Evolutionary conservation across 1,140 invertebrate species (phyloP).

Genomic region (Cotesia typhae): DNA sequence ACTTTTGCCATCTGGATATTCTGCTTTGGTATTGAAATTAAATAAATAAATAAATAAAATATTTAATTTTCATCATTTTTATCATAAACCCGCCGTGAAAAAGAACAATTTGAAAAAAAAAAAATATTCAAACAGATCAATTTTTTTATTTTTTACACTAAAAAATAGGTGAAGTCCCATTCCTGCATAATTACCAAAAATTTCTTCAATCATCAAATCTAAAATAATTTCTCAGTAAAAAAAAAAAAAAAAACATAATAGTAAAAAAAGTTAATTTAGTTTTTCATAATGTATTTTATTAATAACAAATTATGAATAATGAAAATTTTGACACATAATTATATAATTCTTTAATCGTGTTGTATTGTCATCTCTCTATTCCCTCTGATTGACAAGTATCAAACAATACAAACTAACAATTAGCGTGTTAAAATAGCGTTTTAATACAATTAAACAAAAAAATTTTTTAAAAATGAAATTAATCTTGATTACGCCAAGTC

Average conservation of each 20-base stretch:
- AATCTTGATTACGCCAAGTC: not conserved
- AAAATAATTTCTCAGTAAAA: not conserved
- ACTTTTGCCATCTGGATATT: too few species aligned
- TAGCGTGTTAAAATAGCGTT: not conserved
- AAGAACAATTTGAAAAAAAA: too few species aligned
- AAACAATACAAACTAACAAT: not conserved
- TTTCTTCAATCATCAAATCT: not conserved
- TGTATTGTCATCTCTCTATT: not conserved
- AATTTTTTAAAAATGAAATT: not conserved
- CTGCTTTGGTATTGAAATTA: too few species aligned
- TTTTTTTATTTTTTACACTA: too few species aligned
- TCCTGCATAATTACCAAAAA: not conserved
- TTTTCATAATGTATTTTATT: not conserved
- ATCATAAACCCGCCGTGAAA: too few species aligned
- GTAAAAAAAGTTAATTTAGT: not conserved
- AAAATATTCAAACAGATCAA: too few species aligned
- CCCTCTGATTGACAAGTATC: not conserved
- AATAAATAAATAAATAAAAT: too few species aligned
- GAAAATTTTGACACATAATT: constrained; percentile 1
- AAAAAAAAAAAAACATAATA: not conserved
- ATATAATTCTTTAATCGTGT: not conserved
- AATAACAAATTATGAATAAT: constrained; percentile 1
- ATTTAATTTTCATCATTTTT: too few species aligned
- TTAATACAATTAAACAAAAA: not conserved
- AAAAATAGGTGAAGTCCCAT: too few species aligned